phyloP scores from a whole-genome alignment of 2,888 invertebrate genomes.

The Hemaris fuciformis region DNA sequence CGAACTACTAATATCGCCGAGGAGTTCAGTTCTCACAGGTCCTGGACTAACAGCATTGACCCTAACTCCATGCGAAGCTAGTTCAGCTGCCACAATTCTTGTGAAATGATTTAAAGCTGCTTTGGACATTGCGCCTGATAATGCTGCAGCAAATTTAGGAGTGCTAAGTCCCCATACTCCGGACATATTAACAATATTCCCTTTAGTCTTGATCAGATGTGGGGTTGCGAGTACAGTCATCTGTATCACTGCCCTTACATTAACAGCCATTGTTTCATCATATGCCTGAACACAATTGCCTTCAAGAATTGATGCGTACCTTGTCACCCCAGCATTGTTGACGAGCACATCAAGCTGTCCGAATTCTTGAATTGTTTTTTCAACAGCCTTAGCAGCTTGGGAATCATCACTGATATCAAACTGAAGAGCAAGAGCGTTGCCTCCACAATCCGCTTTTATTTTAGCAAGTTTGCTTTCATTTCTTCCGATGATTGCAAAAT shows the following conservation, averaged over 20 bases:
- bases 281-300: slow-evolving; percentile 35
- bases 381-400: slow-evolving; percentile 32
- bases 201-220: slow-evolving; percentile 38
- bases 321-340: slow-evolving; percentile 44
- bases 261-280: slow-evolving; percentile 41
- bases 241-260: slow-evolving; percentile 38
- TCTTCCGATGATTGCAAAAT: neutral
- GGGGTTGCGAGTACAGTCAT: slow-evolving; percentile 41
- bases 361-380: slow-evolving; percentile 38
- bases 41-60: neutral
- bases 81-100: neutral
- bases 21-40: neutral
- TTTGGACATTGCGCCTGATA: neutral
- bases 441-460: slow-evolving; percentile 21
- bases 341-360: slow-evolving; percentile 46
- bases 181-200: slow-evolving; percentile 53
- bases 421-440: slow-evolving; percentile 31
- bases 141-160: neutral
- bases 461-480: neutral
- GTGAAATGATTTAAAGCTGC: slow-evolving; percentile 3
- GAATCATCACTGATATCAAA: slow-evolving; percentile 43
- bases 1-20: neutral
- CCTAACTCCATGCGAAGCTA: slow-evolving; percentile 8
- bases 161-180: slow-evolving; percentile 30
- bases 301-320: slow-evolving; percentile 24